Evolutionary conservation across 2,888 invertebrate species (phyloP), one percentile per base, ranked within the genome.

Genomic region (Drosophila mimica): DNA sequence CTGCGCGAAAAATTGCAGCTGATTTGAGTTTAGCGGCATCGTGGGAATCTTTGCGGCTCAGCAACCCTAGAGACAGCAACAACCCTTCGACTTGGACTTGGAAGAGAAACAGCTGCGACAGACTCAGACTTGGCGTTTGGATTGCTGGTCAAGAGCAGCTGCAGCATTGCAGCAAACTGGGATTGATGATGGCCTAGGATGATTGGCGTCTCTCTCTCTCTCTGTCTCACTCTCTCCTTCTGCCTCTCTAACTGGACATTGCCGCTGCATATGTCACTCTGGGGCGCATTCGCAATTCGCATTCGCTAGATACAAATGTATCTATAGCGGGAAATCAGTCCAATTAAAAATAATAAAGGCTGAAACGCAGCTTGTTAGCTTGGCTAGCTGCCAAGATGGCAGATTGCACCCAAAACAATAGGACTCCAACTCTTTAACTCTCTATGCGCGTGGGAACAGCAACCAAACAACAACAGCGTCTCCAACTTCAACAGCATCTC

Each of bases 271-370:
- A 84, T 84, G 84, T 84, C 87, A 89, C 74, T 57, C 38, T n/a
- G 57, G 71, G 62, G 74, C 69, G 70, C 81, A 70, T 43, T 64
- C 63, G 79, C 66, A 85, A 65, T 43, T 65, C 68, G 74, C 66
- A 85, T 54, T 54, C 36, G 36, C 54, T 56, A 56, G 88, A 87
- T 84, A 87, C 89, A 87, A 87, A 85, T 83, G 87, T 87, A 87
- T 87, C 87, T 90, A 52, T 80, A 80, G 89, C 87, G 80, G 71
- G 78, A 88, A 90, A 87, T 87, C 87, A 87, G 87, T 87, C 87
- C 87, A 87, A 87, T 87, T 87, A 87, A 87, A 87, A 87, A 88
- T 87, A 87, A 87, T 87, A 87, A 87, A 87, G 88, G 89, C 76
- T 43, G 80, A 74, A 84, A 88, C 78, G 63, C 74, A 79, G 89